Base-by-base conservation (phyloP, 2,888 invertebrate genomes). In the Erannis defoliaria region DNA sequence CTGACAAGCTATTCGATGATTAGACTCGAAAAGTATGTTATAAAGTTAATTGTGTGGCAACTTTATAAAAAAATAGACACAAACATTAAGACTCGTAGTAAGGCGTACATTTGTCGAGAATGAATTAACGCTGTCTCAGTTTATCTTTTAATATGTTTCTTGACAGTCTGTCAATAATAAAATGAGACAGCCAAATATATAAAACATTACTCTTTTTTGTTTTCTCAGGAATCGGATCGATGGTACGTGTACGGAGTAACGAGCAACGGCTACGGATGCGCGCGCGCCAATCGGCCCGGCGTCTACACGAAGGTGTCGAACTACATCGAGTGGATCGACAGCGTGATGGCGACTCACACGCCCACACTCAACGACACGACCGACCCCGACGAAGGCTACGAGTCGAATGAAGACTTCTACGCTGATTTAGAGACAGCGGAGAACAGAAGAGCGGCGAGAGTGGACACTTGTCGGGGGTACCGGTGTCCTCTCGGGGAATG, bases 181-280 rank as follows among this genome's bases (percentile, higher is more conserved):
- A n/a, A n/a, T n/a, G n/a, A 12, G 0, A 4, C n/a, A 35, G n/a
- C 5, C 14, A 6, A 35, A 4, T 35, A n/a, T 4, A 4, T 10
- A 5, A 16, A 14, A 18, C 3, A 19, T 10, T n/a, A 1, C 14
- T 3, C 33, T 23, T 16, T 6, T 40, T 14, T n/a, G 26, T 43
- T n/a, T n/a, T 74, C 69, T 1, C 81, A 93, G 93, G 93, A 93
- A 68, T 86, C 88, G 3, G 93, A 89, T 66, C 85, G 88, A 67
- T 93, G 93, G 93, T 93, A 89, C 74, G 88, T 94, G 60, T 88
- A 90, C 79, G 96, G 97, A 9, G 96, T 97, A 10, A 97, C 97
- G 0, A 96, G 96, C 70, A 97, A 97, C 78, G 96, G 96, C 0
- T 96, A 96, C 79, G 96, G 97, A 0, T 97, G 96, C 82, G 97